Percentiles rank a stretch among this genome's conserved stretches.
Conservation (phyloP, 1,140 invertebrate genomes). For the Chelonus insularis region DNA sequence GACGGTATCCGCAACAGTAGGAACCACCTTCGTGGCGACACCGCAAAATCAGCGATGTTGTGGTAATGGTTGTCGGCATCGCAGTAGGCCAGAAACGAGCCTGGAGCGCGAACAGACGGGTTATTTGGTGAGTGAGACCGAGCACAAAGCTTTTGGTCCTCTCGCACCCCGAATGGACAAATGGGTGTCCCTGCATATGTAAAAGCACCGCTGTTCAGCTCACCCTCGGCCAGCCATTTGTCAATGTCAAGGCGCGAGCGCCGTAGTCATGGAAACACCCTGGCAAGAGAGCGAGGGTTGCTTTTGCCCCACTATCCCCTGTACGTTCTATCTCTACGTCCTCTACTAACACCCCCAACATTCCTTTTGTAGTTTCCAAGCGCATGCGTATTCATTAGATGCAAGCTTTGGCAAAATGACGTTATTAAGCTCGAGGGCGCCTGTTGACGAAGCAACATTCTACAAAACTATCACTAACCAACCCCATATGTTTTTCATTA, state of each 20-base stretch:
- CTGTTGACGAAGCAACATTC: conserved; percentile 28
- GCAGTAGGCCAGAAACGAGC: neutral
- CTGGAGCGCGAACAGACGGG: conserved; percentile 21
- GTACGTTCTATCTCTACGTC: conserved; percentile 1
- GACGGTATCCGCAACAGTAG: conserved; percentile 31
- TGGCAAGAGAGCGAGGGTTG: conserved; percentile 28
- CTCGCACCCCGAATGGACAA: conserved; percentile 52
- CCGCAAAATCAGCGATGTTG: conserved; percentile 3
- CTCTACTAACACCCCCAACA: conserved; percentile 11
- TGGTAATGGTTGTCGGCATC: no score
- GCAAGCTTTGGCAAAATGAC: conserved; percentile 21
- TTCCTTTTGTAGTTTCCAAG: neutral
- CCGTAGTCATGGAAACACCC: conserved; percentile 59
- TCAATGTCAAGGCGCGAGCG: conserved; percentile 62
- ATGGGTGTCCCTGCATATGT: conserved; percentile 62
- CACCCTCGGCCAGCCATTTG: conserved; percentile 60
- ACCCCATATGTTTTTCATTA: no score
- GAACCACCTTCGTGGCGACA: neutral
- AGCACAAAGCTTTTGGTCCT: conserved; percentile 19
- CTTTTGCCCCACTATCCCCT: conserved; percentile 21
- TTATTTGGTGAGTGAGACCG: conserved; percentile 15
- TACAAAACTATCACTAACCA: no score
- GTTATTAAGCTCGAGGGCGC: conserved; percentile 27
- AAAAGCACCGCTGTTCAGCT: conserved; percentile 59
- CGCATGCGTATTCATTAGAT: conserved; percentile 26